phyloP scores from a whole-genome alignment of 2,888 invertebrate genomes.

The Lysandra coridon region DNA sequence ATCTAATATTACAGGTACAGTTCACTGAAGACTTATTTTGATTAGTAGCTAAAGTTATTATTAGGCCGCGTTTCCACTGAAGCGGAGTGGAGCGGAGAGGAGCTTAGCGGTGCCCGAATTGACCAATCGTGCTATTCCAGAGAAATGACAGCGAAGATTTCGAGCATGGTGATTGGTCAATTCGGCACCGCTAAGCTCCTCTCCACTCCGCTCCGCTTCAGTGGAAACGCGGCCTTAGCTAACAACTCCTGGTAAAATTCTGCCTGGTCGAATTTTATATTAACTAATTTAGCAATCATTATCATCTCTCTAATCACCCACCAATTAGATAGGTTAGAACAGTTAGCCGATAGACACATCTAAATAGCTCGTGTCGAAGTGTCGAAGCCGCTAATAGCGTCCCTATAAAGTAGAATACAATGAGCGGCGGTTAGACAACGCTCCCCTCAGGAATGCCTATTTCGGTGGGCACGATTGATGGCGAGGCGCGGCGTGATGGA shows the following conservation, averaged over 20 bases:
- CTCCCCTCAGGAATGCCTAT: conserved; percentile 54
- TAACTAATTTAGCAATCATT: neutral
- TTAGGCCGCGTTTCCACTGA: neutral
- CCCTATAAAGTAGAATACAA: conserved; percentile 29
- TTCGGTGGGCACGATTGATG: conserved; percentile 71
- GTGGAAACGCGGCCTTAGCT: too few relatives aligned
- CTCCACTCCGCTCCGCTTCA: too few relatives aligned
- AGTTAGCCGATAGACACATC: conserved; percentile 26
- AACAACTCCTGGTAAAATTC: neutral
- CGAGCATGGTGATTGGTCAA: too few relatives aligned
- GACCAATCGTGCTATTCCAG: too few relatives aligned
- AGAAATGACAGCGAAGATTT: too few relatives aligned
- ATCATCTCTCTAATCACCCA: neutral
- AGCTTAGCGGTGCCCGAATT: too few relatives aligned
- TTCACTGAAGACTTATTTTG: too few relatives aligned
- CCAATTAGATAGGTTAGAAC: conserved; percentile 17
- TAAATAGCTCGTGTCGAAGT: conserved; percentile 21
- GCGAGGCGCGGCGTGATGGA: conserved; percentile 69
- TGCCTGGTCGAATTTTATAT: neutral
- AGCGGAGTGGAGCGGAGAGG: too few relatives aligned
- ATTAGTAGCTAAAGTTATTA: neutral
- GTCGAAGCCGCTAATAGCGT: conserved; percentile 31
- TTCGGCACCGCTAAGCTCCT: too few relatives aligned
- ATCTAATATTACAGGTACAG: too few relatives aligned
- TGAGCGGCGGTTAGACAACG: conserved; percentile 30